Conservation (phyloP, 2,113 vertebrate species). For the Sceloporus tristichus region DNA sequence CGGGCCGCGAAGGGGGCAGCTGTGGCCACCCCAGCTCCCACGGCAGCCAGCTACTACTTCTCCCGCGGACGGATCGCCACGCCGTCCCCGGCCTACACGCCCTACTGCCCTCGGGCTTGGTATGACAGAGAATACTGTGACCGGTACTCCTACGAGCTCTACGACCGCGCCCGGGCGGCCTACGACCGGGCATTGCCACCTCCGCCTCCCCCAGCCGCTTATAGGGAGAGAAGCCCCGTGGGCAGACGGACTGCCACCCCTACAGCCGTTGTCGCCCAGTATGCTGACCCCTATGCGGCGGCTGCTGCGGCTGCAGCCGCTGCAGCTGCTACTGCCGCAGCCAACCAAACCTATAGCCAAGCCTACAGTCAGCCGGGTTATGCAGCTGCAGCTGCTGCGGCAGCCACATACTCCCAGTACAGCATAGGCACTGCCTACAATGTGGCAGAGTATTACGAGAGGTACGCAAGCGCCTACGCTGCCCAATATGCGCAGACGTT, state of each 20-base stretch:
- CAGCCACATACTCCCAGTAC: slow-evolving; percentile 68
- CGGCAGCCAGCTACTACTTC: slow-evolving; percentile 37
- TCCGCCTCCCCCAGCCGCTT: slow-evolving; percentile 59
- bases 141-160: slow-evolving; percentile 70
- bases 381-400: slow-evolving; percentile 33
- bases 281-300: slow-evolving; percentile 49
- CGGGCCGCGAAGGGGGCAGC: slow-evolving; percentile 61
- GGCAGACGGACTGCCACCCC: slow-evolving; percentile 69
- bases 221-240: slow-evolving; percentile 75
- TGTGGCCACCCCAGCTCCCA: slow-evolving; percentile 41
- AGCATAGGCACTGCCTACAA: slow-evolving; percentile 70
- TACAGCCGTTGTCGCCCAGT: slow-evolving; percentile 54
- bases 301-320: neutral
- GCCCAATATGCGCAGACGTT: slow-evolving; percentile 60
- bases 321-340: neutral
- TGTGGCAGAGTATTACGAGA: slow-evolving; percentile 76
- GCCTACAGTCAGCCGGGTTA: slow-evolving; percentile 55
- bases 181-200: slow-evolving; percentile 68
- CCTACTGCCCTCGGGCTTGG: slow-evolving; percentile 62
- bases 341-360: slow-evolving; percentile 59
- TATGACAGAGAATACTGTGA: slow-evolving; percentile 72
- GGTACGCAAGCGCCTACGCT: slow-evolving; percentile 73
- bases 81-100: slow-evolving; percentile 37
- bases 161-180: slow-evolving; percentile 64
- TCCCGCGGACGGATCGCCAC: slow-evolving; percentile 51